Percentiles rank a stretch among this genome's conserved stretches.
These are phyloP conservation scores for Tetrapedia diversipes DNA, from an alignment of 2,888 invertebrate species.

Conservation along the genomic window DNA sequence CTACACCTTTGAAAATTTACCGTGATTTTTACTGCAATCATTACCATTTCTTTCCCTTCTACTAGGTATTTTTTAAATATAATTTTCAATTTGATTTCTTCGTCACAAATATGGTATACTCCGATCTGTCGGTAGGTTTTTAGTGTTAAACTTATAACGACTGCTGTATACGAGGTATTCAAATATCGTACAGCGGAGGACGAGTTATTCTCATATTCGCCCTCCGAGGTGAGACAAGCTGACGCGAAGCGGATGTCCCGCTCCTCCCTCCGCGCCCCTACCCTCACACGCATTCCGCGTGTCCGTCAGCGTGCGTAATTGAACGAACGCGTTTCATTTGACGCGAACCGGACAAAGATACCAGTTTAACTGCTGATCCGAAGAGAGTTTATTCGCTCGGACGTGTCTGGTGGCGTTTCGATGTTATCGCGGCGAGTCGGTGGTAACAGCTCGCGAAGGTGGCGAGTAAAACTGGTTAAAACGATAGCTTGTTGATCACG, in stretches of 20 bases:
- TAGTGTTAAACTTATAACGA: too few species aligned
- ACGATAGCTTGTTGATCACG: neutral
- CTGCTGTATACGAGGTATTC: neutral
- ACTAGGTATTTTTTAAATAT: too few species aligned
- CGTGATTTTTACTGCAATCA: too few species aligned
- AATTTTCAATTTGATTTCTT: too few species aligned
- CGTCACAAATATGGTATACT: too few species aligned
- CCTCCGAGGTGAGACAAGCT: conserved; percentile 13
- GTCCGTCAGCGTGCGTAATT: conserved; percentile 54
- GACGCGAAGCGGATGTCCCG: neutral
- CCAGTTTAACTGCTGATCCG: conserved; percentile 36
- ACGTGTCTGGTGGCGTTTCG: neutral
- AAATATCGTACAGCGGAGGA: neutral
- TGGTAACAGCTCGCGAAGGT: neutral
- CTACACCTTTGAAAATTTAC: too few species aligned
- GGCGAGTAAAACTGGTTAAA: neutral
- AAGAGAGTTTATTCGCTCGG: neutral
- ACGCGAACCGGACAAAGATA: conserved; percentile 18
- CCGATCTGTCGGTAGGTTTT: too few species aligned
- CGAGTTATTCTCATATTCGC: neutral
- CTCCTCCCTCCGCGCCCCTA: too few species aligned
- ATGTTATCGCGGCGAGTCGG: neutral
- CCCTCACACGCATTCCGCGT: conserved; percentile 27
- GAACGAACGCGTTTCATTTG: conserved; percentile 54
- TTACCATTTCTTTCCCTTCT: too few species aligned